Conservation (phyloP, 2,113 vertebrate species). For the Naja naja region DNA sequence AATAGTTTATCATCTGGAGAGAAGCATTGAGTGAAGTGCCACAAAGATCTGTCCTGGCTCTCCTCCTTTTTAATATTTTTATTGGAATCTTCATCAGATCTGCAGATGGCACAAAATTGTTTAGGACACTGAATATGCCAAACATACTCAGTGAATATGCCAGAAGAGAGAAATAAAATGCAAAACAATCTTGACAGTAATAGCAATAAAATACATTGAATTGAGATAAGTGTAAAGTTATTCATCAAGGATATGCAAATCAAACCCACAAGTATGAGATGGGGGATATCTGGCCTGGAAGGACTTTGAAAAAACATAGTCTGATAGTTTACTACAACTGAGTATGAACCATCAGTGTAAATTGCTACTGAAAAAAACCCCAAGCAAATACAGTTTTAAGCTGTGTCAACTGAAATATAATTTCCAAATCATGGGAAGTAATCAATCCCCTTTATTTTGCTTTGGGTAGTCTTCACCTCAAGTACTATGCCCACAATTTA, state of each 20-base stretch:
- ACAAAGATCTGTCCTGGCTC: neutral
- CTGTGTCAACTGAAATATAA: neutral
- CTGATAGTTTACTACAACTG: neutral
- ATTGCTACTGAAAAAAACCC: neutral
- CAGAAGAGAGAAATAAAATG: neutral
- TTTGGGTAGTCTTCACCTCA: neutral
- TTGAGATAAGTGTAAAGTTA: neutral
- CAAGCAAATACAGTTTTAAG: neutral
- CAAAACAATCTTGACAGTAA: neutral
- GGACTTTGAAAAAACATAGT: neutral
- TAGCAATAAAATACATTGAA: neutral
- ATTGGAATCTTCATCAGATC: neutral
- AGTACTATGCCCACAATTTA: neutral
- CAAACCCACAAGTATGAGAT: neutral
- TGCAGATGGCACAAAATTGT: neutral
- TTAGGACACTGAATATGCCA: neutral
- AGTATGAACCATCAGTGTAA: neutral
- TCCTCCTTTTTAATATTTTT: neutral
- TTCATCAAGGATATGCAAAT: neutral
- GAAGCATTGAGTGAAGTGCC: neutral
- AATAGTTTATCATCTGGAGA: neutral
- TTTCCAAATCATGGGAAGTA: neutral
- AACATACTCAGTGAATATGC: neutral
- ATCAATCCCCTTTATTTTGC: neutral
- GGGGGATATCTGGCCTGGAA: neutral